Evolutionary conservation across 2,888 invertebrate genomes (phyloP), one percentile per base, ranked within the genome.

Genomic region (Hydriomena furcata): DNA sequence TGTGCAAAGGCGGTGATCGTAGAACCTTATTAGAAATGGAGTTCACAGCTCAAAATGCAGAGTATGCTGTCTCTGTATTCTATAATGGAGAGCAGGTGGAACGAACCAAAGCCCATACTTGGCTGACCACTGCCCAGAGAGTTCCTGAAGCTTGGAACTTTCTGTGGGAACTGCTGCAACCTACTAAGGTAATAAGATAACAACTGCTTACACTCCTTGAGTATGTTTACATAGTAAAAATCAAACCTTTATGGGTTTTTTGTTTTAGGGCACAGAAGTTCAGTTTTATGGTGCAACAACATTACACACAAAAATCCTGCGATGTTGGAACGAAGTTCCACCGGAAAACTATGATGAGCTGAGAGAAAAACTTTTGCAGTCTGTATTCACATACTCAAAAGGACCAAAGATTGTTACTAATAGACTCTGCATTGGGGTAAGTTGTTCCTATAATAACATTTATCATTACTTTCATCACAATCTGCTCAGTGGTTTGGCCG

Each of bases 241-340:
- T n/a, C n/a, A n/a, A n/a, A n/a, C n/a, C n/a, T n/a, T n/a, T n/a
- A n/a, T n/a, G n/a, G n/a, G n/a, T n/a, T n/a, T 13, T 30, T 1
- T 34, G 20, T 43, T 43, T 20, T n/a, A 97, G 97, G 92, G 93
- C 46, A 94, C 94, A 59, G 98, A 98, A 89, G 95, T 97, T 23
- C 98, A 98, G 82, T 98, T 97, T 85, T 98, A 97, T 91, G 98
- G 96, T 45, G 98, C 98, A 2, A 96, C 96, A 36, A 97, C 97
- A 17, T 82, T 98, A 12, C 96, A 98, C 70, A 94, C 95, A 0
- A 98, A 98, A 81, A 93, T 98, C 40, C 93, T 96, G 65, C 94
- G 96, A 73, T 94, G 94, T 73, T 98, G 97, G 97, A 92, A 93
- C 73, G 97, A 98, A 86, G 93, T 98, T 17, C 97, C 97, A 5